Evolutionary conservation across 2,113 vertebrate species (phyloP).

Genomic region (Odontesthes bonariensis): DNA sequence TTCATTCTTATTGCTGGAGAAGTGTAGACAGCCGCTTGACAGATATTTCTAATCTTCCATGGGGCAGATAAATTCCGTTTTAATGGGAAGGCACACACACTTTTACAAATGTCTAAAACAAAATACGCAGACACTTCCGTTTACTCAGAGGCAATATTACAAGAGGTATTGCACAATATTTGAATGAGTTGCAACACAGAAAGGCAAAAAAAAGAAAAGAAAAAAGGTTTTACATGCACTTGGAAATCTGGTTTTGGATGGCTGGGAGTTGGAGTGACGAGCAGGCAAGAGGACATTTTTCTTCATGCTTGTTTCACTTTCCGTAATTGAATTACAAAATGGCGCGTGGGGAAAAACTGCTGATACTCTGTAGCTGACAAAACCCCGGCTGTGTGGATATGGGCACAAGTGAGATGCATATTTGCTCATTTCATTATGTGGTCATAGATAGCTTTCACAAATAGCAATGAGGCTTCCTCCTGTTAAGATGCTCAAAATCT

Average conservation of each 20-base stretch:
- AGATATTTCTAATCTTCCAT: constrained; percentile 10
- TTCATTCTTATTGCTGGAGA: constrained; percentile 3
- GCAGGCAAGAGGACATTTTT: constrained; percentile 23
- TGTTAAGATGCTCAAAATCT: too few species aligned
- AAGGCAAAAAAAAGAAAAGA: neutral
- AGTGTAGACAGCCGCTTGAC: neutral
- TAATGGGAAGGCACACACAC: constrained; percentile 2
- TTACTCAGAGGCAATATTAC: too few species aligned
- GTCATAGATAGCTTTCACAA: neutral
- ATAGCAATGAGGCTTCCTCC: neutral
- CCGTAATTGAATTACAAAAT: constrained; percentile 41
- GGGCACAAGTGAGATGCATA: neutral
- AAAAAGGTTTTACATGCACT: constrained; percentile 5
- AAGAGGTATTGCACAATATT: constrained; percentile 9
- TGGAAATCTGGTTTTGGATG: neutral
- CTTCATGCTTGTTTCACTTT: constrained; percentile 31
- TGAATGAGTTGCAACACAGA: constrained; percentile 24
- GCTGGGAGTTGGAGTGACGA: constrained; percentile 1
- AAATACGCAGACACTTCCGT: neutral
- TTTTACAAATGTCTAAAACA: neutral
- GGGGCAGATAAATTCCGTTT: neutral
- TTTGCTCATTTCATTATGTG: constrained; percentile 1
- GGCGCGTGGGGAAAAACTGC: constrained; percentile 16
- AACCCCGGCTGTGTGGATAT: constrained; percentile 16
- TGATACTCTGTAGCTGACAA: constrained; percentile 7